Evolutionary conservation across 2,797 vertebrate species (phyloP).

Genomic region (Anabacerthia variegaticeps): DNA sequence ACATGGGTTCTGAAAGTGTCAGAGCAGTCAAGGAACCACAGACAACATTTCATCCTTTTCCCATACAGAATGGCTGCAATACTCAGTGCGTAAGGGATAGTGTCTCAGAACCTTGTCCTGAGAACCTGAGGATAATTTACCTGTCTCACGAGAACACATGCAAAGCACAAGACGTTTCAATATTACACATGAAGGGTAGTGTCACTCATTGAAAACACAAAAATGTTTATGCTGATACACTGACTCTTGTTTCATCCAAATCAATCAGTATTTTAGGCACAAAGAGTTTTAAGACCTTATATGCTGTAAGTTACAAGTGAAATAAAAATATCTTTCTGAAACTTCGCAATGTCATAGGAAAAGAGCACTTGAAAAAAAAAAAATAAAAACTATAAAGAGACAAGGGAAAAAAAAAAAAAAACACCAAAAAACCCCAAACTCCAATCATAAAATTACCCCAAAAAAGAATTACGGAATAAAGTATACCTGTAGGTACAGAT

Average conservation of each 20-base stretch:
- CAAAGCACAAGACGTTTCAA: not conserved
- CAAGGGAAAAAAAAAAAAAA: not conserved
- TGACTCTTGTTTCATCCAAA: not conserved
- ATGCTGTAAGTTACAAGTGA: not conserved
- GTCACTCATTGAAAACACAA: not conserved
- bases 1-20: not conserved
- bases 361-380: not conserved
- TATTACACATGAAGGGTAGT: not conserved
- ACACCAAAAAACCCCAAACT: too few relatives aligned
- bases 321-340: not conserved
- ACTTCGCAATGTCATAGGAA: not conserved
- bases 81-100: not conserved
- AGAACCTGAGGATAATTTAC: not conserved
- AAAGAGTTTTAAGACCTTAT: not conserved
- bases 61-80: not conserved
- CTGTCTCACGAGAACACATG: not conserved
- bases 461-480: not conserved
- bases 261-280: not conserved
- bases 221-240: not conserved
- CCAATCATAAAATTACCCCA: rapidly evolving
- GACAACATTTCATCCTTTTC: not conserved
- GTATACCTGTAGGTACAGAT: not conserved
- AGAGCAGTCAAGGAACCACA: not conserved
- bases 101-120: not conserved
- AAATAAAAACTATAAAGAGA: not conserved